phyloP scores from a whole-genome alignment of 2,888 invertebrate genomes.

The Hirtodrosophila cameraria region DNA sequence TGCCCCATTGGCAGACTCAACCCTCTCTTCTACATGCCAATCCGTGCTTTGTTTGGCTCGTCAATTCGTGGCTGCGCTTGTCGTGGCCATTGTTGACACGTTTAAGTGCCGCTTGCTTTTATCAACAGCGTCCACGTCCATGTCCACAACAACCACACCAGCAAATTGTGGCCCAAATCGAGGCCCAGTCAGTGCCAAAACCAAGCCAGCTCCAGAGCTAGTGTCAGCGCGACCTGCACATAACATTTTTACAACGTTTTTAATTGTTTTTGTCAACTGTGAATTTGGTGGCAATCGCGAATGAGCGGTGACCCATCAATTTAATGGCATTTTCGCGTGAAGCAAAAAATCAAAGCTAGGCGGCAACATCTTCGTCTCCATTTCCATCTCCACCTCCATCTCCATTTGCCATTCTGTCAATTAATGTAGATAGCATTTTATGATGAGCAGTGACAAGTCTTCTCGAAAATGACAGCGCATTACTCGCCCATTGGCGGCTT shows the following conservation, averaged over 20 bases:
- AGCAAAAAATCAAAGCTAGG: constrained; percentile 62
- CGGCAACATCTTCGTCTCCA: constrained; percentile 15
- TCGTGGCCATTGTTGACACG: constrained; percentile 76
- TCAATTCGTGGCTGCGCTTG: constrained; percentile 71
- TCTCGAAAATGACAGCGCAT: constrained; percentile 62
- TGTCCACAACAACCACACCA: constrained; percentile 49
- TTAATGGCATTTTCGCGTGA: constrained; percentile 73
- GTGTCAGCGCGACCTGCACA: constrained; percentile 53
- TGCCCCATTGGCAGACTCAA: constrained; percentile 51
- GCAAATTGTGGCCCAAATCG: constrained; percentile 12
- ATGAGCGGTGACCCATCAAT: constrained; percentile 64
- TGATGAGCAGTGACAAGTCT: constrained; percentile 73
- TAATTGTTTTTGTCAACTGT: constrained; percentile 77
- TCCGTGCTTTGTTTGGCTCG: constrained; percentile 60
- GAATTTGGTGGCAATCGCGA: constrained; percentile 49
- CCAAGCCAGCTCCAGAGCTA: not conserved
- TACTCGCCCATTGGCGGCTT: constrained; percentile 70
- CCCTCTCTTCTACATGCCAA: constrained; percentile 15
- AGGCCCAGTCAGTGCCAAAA: constrained; percentile 9
- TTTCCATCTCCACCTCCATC: no score
- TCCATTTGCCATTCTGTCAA: constrained; percentile 55
- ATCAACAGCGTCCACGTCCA: no score
- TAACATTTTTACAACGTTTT: constrained; percentile 75
- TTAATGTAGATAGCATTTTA: constrained; percentile 78
- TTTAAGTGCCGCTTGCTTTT: constrained; percentile 79